These are phyloP conservation scores for Onychostruthus taczanowskii DNA, from an alignment of 2,113 vertebrate genomes.

Conservation along the genomic window DNA sequence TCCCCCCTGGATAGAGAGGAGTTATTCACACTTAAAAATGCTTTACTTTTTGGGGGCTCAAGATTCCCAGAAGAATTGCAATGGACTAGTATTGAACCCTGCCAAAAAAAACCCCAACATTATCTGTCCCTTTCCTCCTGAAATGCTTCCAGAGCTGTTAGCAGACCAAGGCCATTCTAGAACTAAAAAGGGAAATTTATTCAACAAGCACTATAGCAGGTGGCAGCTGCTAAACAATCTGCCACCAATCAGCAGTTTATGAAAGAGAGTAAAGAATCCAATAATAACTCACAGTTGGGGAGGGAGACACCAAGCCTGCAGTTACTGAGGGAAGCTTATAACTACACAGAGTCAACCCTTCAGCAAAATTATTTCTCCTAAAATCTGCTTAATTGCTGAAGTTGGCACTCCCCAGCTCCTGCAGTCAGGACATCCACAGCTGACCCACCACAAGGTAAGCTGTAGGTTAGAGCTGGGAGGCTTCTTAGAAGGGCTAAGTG, in stretches of 20 bases:
- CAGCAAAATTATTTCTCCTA: conserved; percentile 30
- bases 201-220: conserved; percentile 65
- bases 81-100: neutral
- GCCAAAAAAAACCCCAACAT: neutral
- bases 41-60: neutral
- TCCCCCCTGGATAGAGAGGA: neutral
- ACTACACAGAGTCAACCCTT: conserved; percentile 34
- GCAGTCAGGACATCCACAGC: neutral
- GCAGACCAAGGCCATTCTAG: conserved; percentile 48
- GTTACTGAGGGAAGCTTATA: neutral
- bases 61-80: neutral
- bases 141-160: conserved; percentile 10
- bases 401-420: neutral
- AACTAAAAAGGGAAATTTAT: conserved; percentile 62
- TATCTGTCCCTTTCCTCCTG: neutral
- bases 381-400: conserved; percentile 21
- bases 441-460: neutral
- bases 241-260: conserved; percentile 71
- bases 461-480: neutral
- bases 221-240: conserved; percentile 71
- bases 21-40: neutral
- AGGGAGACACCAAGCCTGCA: conserved; percentile 48
- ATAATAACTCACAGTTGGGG: conserved; percentile 62
- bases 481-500: neutral
- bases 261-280: conserved; percentile 68